Conservation (phyloP, 2,113 vertebrate genomes). For the Tauraco erythrolophus region DNA sequence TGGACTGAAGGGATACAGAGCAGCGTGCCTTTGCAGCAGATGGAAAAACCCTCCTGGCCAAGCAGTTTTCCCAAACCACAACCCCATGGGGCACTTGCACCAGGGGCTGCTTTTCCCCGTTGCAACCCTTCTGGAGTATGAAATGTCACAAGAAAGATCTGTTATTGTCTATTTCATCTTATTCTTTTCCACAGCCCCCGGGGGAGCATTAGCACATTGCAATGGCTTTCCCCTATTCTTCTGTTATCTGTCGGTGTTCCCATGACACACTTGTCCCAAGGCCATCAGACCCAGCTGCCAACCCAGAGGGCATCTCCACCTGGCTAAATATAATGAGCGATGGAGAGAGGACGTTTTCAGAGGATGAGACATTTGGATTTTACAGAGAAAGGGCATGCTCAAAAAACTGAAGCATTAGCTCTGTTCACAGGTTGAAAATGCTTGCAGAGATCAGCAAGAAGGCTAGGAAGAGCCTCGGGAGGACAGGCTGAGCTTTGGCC, state of each 20-base stretch:
- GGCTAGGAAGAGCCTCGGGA: background rate
- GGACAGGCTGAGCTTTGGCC: background rate
- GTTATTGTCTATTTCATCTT: background rate
- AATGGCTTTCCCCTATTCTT: background rate
- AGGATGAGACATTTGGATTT: background rate
- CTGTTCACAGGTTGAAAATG: background rate
- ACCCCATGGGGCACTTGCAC: background rate
- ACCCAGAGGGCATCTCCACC: background rate
- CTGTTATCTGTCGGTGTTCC: background rate
- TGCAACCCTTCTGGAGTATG: background rate
- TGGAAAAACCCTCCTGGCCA: background rate
- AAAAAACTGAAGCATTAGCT: background rate
- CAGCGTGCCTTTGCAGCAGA: background rate
- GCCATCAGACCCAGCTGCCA: conserved; percentile 11
- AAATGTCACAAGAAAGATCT: background rate
- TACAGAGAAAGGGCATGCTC: background rate
- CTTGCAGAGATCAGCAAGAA: background rate
- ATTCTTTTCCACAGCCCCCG: background rate
- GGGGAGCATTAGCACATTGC: background rate
- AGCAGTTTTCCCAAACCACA: background rate
- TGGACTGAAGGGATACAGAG: background rate
- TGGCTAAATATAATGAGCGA: background rate
- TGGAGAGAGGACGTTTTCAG: background rate
- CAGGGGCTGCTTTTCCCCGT: background rate
- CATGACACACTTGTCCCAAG: background rate